These are phyloP conservation scores for Nephila pilipes DNA, from an alignment of 1,140 invertebrate genomes.

Conservation along the genomic window DNA sequence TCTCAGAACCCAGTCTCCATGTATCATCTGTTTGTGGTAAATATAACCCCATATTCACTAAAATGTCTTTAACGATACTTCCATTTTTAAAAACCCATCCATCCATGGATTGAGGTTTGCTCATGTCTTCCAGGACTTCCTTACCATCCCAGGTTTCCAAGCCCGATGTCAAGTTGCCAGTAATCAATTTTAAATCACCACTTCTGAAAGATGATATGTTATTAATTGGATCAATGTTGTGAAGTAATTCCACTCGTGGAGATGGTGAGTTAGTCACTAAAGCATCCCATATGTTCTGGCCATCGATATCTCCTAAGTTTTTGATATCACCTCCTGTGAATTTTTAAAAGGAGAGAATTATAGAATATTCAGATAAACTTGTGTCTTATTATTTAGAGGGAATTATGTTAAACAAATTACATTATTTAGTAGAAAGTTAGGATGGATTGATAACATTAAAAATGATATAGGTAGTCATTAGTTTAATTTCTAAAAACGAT, in stretches of 20 bases:
- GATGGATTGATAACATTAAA: no score
- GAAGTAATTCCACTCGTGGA: conserved; percentile 86
- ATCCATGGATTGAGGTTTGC: not conserved
- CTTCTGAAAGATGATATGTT: conserved; percentile 84
- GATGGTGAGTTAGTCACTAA: conserved; percentile 85
- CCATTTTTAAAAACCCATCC: conserved; percentile 14
- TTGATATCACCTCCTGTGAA: conserved; percentile 81
- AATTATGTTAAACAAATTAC: no score
- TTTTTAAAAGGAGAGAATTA: not conserved
- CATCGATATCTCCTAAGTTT: conserved; percentile 86
- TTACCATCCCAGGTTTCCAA: not conserved
- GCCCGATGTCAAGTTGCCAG: conserved; percentile 79
- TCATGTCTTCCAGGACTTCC: conserved; percentile 82
- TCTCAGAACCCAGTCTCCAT: not conserved
- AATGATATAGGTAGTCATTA: no score
- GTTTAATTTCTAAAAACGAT: no score
- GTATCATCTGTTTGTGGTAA: not conserved
- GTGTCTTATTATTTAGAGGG: no score
- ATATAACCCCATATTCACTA: not conserved
- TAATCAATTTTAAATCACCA: conserved; percentile 90
- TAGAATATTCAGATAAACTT: no score
- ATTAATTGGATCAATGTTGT: conserved; percentile 83
- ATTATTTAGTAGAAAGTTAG: no score
- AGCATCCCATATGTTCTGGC: conserved; percentile 88
- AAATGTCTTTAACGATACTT: not conserved